These are phyloP conservation scores for Ptiloglossa arizonensis DNA, from an alignment of 1,140 invertebrate species.

Conservation along the genomic window DNA sequence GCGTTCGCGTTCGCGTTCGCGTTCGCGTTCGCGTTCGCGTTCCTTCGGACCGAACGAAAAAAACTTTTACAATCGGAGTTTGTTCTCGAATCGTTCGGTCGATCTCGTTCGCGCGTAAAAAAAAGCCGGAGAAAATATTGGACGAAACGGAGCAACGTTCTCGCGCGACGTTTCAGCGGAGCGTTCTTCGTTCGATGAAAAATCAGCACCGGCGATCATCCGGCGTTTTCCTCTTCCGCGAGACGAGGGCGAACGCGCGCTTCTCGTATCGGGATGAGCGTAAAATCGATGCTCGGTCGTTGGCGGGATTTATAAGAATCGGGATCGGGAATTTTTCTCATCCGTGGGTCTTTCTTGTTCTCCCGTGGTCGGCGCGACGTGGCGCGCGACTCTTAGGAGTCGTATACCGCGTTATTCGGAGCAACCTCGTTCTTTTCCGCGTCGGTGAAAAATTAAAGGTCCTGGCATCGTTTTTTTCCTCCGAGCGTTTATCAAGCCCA, in stretches of 20 bases:
- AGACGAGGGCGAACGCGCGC: neutral
- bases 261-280: neutral
- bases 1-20: too few relatives aligned
- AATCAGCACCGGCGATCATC: constrained; percentile 11
- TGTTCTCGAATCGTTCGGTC: too few relatives aligned
- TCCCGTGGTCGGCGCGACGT: neutral
- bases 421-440: constrained; percentile 41
- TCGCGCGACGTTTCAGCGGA: neutral
- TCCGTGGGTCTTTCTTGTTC: constrained; percentile 3
- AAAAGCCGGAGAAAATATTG: neutral
- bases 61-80: too few relatives aligned
- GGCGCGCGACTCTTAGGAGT: constrained; percentile 19
- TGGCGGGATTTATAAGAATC: constrained; percentile 62
- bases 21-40: too few relatives aligned
- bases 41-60: too few relatives aligned
- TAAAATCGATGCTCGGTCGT: constrained; percentile 66
- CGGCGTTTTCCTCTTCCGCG: neutral
- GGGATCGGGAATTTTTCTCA: constrained; percentile 38
- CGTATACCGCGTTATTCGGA: constrained; percentile 52
- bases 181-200: neutral
- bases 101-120: too few relatives aligned
- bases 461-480: constrained; percentile 64
- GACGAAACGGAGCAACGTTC: neutral
- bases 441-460: constrained; percentile 74
- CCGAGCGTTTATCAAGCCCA: constrained; percentile 73